Evolutionary conservation across 2,888 invertebrate species (phyloP), one percentile per base, ranked within the genome.

Genomic region (Patella pellucida): DNA sequence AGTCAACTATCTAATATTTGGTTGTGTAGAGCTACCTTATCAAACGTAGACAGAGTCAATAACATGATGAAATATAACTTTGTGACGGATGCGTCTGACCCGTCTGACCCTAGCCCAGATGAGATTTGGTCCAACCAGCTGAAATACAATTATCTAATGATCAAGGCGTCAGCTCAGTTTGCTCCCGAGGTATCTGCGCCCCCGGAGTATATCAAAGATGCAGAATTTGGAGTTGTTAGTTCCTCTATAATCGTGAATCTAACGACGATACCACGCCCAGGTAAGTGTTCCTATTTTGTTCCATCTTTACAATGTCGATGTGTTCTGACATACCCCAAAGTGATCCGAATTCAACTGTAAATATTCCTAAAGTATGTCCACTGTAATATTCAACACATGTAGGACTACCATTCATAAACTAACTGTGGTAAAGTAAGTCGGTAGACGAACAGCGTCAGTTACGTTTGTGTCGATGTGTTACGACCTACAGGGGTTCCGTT

Each of bases 151-250:
- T 62, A 62, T 62, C 14, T 62, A 12, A 23, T 62, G 19, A 14
- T 62, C 62, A 12, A 62, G 15, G 23, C 19, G 19, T 23, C 23
- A 4, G 62, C 19, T 11, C 71, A 71, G 19, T 71, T 71, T 27
- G 52, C 52, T 15, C 71, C 71, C 9, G 23, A 71, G 1, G 19
- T 52, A 23, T 9, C 16, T 19, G 27, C 71, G 19, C 71, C 3
- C 3, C 71, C 71, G 9, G 19, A 19, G 16, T 71, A 71, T 19
- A 52, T 71, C n/a, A 9, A 19, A 15, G 16, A 7, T 16, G n/a
- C 71, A 27, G 52, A 71, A 19, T 71, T 71, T 52, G 71, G 71
- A 27, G 52, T 71, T n/a, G 27, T 41, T 9, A 12, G 19, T n/a
- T 52, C 71, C 9, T 16, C 54, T 52, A 27, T 54, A 19, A 71